phyloP scores from a whole-genome alignment of 2,797 vertebrate species.

The Vespertilio murinus region DNA sequence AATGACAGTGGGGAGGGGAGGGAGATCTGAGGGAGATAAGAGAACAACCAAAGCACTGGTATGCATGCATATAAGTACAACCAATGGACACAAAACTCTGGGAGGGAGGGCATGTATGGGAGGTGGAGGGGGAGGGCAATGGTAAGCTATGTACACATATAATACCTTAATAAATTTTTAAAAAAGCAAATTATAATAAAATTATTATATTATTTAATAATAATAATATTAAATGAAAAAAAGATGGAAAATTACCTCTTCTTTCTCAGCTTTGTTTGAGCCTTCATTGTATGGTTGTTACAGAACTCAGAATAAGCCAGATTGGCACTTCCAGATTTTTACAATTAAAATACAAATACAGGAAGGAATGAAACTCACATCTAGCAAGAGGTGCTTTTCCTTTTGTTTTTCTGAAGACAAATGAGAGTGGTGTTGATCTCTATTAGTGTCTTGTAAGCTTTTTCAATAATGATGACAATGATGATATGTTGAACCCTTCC shows the following conservation, averaged over 20 bases:
- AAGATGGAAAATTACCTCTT: slow-evolving; percentile 45
- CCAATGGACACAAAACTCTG: too few species aligned
- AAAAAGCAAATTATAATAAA: too few species aligned
- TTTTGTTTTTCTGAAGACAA: slow-evolving; percentile 42
- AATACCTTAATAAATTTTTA: too few species aligned
- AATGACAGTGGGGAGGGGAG: too few species aligned
- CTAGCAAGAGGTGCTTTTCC: slow-evolving; percentile 35
- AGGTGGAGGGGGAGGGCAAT: too few species aligned
- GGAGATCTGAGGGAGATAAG: too few species aligned
- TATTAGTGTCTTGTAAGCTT: neutral
- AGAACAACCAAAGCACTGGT: too few species aligned
- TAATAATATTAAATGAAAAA: too few species aligned
- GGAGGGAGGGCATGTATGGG: too few species aligned
- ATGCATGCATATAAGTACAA: too few species aligned
- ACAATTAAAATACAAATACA: slow-evolving; percentile 54
- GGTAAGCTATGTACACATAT: too few species aligned
- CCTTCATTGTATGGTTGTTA: slow-evolving; percentile 73
- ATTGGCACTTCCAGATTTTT: slow-evolving; percentile 66
- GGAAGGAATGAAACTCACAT: slow-evolving; percentile 41
- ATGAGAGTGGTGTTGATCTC: neutral
- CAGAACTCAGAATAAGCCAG: slow-evolving; percentile 62
- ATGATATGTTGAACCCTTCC: neutral
- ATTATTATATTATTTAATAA: too few species aligned
- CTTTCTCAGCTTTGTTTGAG: slow-evolving; percentile 51
- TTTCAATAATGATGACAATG: neutral